These are phyloP conservation scores for Tetropium fuscum DNA, from an alignment of 2,888 invertebrate genomes.

Conservation along the genomic window DNA sequence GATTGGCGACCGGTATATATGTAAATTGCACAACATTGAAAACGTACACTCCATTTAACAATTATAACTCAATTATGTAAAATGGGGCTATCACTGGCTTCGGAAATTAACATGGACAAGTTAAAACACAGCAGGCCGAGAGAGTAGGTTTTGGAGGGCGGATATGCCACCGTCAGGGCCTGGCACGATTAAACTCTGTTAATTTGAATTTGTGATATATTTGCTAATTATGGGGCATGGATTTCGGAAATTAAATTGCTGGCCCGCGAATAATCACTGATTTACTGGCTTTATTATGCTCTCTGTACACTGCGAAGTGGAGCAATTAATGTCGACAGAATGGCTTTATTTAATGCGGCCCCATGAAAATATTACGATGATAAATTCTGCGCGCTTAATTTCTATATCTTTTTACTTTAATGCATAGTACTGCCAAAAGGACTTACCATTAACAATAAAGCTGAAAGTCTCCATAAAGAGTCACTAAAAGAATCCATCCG, in stretches of 20 bases:
- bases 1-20: conserved; percentile 60
- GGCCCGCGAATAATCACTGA: conserved; percentile 56
- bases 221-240: conserved; percentile 61
- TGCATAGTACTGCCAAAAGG: too few species aligned
- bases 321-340: conserved; percentile 40
- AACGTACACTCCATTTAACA: conserved; percentile 65
- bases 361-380: conserved; percentile 31
- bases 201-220: conserved; percentile 65
- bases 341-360: conserved; percentile 29
- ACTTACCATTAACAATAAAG: too few species aligned
- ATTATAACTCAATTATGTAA: conserved; percentile 67
- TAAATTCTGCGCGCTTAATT: conserved; percentile 21
- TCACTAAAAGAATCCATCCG: too few species aligned
- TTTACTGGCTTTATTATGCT: conserved; percentile 50
- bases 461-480: too few species aligned
- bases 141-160: conserved; percentile 50
- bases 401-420: too few species aligned
- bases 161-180: conserved; percentile 52
- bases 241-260: conserved; percentile 63
- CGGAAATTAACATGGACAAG: conserved; percentile 66
- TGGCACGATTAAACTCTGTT: conserved; percentile 56
- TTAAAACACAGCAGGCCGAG: conserved; percentile 61
- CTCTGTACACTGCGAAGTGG: conserved; percentile 33
- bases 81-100: conserved; percentile 62
- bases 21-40: conserved; percentile 64